Conservation (phyloP, 2,888 invertebrate species). For the Caenorhabditis sp. region DNA sequence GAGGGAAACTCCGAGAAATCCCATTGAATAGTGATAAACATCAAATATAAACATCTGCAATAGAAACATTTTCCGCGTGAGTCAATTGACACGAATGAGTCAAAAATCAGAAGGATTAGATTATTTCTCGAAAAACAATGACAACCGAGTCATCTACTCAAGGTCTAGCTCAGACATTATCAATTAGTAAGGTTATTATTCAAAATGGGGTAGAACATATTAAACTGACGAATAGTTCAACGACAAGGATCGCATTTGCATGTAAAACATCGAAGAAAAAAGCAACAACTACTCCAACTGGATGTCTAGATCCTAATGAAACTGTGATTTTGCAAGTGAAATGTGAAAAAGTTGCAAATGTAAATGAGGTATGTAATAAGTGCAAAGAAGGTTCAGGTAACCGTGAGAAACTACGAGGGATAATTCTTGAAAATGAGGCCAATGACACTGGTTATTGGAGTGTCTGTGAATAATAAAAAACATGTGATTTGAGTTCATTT, state of each 20-base stretch:
- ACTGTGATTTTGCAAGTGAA: slow-evolving; percentile 19
- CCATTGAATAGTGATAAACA: slow-evolving; percentile 10
- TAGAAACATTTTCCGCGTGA: not conserved
- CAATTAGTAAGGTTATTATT: not conserved
- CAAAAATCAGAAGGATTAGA: too few relatives aligned
- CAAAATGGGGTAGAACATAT: slow-evolving; percentile 15
- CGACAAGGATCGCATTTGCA: slow-evolving; percentile 20
- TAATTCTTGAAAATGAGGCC: too few relatives aligned
- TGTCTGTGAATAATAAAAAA: not conserved
- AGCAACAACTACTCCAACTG: slow-evolving; percentile 34
- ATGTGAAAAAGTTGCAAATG: slow-evolving; percentile 4
- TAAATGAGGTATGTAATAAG: slow-evolving; percentile 21
- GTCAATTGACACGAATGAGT: not conserved
- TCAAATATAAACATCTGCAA: slow-evolving; percentile 1
- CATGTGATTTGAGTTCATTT: not conserved
- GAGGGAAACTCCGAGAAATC: slow-evolving; percentile 12
- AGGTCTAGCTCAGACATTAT: slow-evolving; percentile 9
- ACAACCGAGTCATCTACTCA: slow-evolving; percentile 4
- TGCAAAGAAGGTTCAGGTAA: not conserved
- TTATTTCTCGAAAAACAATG: slow-evolving; percentile 9
- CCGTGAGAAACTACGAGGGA: not conserved
- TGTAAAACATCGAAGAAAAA: slow-evolving; percentile 23
- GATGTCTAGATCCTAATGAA: slow-evolving; percentile 33
- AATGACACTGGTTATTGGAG: too few relatives aligned
- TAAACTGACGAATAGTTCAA: slow-evolving; percentile 24